Evolutionary conservation across 2,113 vertebrate species (phyloP).

Genomic region (Chaenogobius annularis): DNA sequence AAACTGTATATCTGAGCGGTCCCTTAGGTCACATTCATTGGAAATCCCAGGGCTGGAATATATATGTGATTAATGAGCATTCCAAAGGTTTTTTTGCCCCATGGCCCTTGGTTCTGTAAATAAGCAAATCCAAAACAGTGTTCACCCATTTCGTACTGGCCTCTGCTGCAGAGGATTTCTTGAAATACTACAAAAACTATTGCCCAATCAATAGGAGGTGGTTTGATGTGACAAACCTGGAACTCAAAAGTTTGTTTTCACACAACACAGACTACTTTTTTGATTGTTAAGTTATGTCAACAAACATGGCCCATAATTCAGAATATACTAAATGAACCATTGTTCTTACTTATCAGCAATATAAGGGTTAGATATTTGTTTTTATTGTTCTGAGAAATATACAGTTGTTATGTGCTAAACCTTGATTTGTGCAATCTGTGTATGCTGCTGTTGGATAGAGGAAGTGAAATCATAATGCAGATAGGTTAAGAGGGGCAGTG

Average conservation of each 20-base stretch:
- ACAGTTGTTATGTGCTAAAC: not conserved
- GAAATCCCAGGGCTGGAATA: not conserved
- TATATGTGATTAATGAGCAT: not conserved
- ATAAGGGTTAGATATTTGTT: no score
- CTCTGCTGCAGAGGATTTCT: constrained; percentile 15
- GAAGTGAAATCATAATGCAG: constrained; percentile 7
- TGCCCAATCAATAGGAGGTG: not conserved
- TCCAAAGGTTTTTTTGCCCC: constrained; percentile 22
- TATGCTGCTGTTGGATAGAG: not conserved
- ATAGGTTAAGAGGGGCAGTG: not conserved
- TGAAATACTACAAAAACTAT: not conserved
- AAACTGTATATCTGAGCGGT: not conserved
- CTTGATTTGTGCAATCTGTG: not conserved
- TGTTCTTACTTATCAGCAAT: no score
- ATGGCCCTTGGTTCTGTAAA: constrained; percentile 42
- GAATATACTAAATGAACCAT: no score
- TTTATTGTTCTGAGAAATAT: not conserved
- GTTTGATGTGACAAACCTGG: not conserved
- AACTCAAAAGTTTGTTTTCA: not conserved
- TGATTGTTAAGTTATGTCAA: not conserved
- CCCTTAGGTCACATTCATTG: not conserved
- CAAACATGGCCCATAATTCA: not conserved
- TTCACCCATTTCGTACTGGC: constrained; percentile 16
- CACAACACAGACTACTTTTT: not conserved
- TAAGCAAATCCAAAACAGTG: constrained; percentile 11